Conservation (phyloP, 1,140 invertebrate species). For the Acromyrmex heyeri region DNA sequence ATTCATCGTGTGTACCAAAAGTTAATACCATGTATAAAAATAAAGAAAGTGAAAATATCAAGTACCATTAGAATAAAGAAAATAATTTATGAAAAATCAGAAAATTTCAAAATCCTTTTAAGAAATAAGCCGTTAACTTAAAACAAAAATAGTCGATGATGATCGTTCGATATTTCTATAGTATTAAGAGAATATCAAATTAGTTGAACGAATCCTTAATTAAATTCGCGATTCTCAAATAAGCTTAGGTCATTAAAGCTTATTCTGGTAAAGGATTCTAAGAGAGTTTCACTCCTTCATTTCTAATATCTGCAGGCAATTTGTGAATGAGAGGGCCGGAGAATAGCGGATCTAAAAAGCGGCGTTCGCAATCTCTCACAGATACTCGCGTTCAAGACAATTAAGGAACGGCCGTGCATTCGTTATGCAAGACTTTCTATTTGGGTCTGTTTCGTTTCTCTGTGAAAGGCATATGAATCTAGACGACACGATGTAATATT, state of each 20-base stretch:
- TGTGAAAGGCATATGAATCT: constrained; percentile 40
- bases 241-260: not conserved
- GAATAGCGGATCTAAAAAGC: constrained; percentile 43
- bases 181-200: not conserved
- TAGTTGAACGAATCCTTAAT: not conserved
- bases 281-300: not conserved
- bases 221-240: not conserved
- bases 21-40: no score
- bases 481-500: not conserved
- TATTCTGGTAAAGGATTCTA: not conserved
- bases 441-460: constrained; percentile 43
- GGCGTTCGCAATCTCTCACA: not conserved
- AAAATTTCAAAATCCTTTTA: no score
- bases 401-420: constrained; percentile 34
- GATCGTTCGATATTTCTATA: no score
- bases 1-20: no score
- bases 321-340: constrained; percentile 13
- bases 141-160: no score
- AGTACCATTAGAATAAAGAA: no score
- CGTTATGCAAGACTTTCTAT: constrained; percentile 61
- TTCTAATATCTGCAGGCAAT: constrained; percentile 2
- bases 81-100: no score
- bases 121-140: no score
- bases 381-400: constrained; percentile 23
- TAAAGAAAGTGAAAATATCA: no score